A percentile compares a stretch with the other conserved stretches of the same genome.
phyloP scores from a whole-genome alignment of 2,888 invertebrate genomes.

The Napeogenes inachia region DNA sequence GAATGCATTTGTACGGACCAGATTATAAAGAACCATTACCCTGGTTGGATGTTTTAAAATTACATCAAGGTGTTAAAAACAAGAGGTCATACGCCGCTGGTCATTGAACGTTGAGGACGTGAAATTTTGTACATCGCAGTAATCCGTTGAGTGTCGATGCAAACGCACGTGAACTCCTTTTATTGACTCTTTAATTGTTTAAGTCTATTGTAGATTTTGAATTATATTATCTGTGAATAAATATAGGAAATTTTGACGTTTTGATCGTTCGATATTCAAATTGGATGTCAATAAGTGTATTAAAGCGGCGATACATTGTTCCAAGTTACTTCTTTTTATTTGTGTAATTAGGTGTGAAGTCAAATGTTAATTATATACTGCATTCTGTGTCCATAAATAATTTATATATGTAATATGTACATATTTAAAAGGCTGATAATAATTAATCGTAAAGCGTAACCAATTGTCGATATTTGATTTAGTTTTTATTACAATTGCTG shows the following conservation, averaged over 20 bases:
- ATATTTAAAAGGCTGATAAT: slow-evolving; percentile 9
- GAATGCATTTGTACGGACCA: slow-evolving; percentile 16
- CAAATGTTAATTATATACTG: slow-evolving; percentile 34
- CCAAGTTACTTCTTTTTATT: no score
- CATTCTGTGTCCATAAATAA: slow-evolving; percentile 14
- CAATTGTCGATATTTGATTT: not conserved
- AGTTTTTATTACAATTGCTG: slow-evolving; percentile 20
- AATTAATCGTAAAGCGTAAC: no score
- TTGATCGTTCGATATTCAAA: not conserved
- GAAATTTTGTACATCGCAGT: slow-evolving; percentile 34
- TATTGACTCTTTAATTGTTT: slow-evolving; percentile 26
- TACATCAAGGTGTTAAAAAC: slow-evolving; percentile 27
- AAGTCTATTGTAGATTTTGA: slow-evolving; percentile 37
- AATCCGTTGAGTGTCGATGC: slow-evolving; percentile 31
- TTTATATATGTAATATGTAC: slow-evolving; percentile 19
- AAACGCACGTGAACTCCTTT: slow-evolving; percentile 34
- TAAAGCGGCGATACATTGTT: no score
- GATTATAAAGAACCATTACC: slow-evolving; percentile 23
- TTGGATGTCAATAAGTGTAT: slow-evolving; percentile 9
- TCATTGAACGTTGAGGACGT: slow-evolving; percentile 34
- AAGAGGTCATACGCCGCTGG: slow-evolving; percentile 35
- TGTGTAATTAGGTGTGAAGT: slow-evolving; percentile 24
- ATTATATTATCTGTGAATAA: slow-evolving; percentile 22
- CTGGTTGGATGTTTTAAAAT: slow-evolving; percentile 21
- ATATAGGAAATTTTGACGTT: slow-evolving; percentile 13